phyloP scores from a whole-genome alignment of 2,888 invertebrate species.

The Temnothorax unifasciatus region DNA sequence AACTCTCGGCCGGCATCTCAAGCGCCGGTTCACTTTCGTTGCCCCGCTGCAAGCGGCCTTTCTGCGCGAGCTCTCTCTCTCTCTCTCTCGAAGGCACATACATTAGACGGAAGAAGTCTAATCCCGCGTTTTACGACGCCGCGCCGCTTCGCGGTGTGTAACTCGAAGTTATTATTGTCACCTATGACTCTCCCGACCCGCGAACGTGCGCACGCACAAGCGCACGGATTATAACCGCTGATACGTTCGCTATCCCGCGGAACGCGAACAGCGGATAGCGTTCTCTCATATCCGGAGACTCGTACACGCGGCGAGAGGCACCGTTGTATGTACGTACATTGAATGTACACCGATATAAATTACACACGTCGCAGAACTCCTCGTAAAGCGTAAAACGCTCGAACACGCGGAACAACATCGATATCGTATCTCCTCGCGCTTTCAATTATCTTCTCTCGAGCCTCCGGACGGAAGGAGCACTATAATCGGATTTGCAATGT shows the following conservation, averaged over 20 bases:
- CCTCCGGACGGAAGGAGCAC: not conserved
- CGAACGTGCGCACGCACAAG: conserved; percentile 27
- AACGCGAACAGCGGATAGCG: conserved; percentile 22
- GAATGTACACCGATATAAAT: conserved; percentile 42
- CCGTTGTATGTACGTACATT: not conserved
- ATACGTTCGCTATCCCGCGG: conserved; percentile 22
- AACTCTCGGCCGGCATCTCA: conserved; percentile 15
- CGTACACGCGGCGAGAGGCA: not conserved
- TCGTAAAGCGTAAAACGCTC: conserved; percentile 11
- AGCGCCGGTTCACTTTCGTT: conserved; percentile 28
- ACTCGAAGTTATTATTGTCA: conserved; percentile 74
- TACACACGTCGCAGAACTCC: conserved; percentile 11
- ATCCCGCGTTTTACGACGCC: conserved; percentile 81
- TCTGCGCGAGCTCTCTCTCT: conserved; percentile 54
- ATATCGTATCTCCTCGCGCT: conserved; percentile 26
- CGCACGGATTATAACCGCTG: conserved; percentile 37
- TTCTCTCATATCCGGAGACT: not conserved
- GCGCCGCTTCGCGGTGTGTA: conserved; percentile 63
- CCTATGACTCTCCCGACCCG: conserved; percentile 70
- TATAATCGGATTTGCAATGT: conserved; percentile 45
- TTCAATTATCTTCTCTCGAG: conserved; percentile 32
- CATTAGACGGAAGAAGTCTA: conserved; percentile 81
- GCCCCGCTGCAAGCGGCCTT: not conserved
- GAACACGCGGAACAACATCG: conserved; percentile 26
- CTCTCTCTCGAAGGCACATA: conserved; percentile 71